phyloP scores from a whole-genome alignment of 53 echinoderm and acorn worm species.

The Apostichopus leukothele region DNA sequence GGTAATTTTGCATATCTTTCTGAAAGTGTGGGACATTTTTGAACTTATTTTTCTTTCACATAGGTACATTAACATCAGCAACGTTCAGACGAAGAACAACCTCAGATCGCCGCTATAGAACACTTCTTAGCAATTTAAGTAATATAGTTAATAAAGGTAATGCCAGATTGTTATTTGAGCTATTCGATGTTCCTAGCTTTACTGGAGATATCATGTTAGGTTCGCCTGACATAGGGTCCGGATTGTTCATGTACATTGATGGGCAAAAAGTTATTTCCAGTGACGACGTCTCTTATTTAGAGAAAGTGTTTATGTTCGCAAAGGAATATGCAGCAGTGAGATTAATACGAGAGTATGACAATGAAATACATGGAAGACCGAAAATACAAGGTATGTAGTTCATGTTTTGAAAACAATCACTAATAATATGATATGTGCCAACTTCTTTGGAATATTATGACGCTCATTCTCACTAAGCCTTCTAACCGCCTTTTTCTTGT shows the following conservation, averaged over 20 bases:
- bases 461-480: too few relatives aligned
- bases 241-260: not conserved
- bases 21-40: too few relatives aligned
- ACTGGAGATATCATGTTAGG: not conserved
- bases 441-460: too few relatives aligned
- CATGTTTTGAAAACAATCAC: too few relatives aligned
- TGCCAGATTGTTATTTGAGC: not conserved
- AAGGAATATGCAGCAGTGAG: not conserved
- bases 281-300: not conserved
- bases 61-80: not conserved
- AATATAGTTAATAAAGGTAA: not conserved
- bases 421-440: too few relatives aligned
- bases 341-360: slow-evolving; percentile 4
- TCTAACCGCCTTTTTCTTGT: too few relatives aligned
- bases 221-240: not conserved
- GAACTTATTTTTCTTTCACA: too few relatives aligned
- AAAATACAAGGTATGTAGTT: not conserved
- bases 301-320: not conserved
- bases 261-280: not conserved
- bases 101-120: not conserved
- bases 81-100: not conserved
- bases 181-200: not conserved
- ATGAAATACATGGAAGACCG: not conserved
- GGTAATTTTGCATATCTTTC: too few relatives aligned
- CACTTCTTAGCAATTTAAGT: not conserved